Percentiles rank a stretch among this genome's conserved stretches.
Conservation (phyloP, 37 sponge, comb jelly and placozoan genomes). For the Halichondria panicea region DNA sequence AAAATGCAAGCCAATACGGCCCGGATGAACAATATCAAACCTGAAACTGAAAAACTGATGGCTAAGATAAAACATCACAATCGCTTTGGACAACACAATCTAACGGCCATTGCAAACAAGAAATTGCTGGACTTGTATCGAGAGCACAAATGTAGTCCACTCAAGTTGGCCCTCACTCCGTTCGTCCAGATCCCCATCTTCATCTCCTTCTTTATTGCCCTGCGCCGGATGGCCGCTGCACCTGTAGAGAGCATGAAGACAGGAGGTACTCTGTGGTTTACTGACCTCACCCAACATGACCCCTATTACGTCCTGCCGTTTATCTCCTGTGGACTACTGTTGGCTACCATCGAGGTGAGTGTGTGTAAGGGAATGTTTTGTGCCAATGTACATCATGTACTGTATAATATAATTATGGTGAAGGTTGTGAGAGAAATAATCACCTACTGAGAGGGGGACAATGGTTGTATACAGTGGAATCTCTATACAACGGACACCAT, state of each 20-base stretch:
- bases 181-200: constrained; percentile 73
- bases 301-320: constrained; percentile 82
- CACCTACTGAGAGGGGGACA: not conserved
- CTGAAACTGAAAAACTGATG: constrained; percentile 61
- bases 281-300: constrained; percentile 81
- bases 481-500: too few species aligned
- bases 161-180: constrained; percentile 66
- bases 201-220: constrained; percentile 76
- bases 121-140: constrained; percentile 44
- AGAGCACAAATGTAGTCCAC: constrained; percentile 68
- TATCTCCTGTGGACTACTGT: constrained; percentile 39
- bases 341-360: constrained; percentile 76
- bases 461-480: not conserved
- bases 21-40: constrained; percentile 68
- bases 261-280: constrained; percentile 90
- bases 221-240: constrained; percentile 75
- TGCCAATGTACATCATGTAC: not conserved
- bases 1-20: constrained; percentile 62
- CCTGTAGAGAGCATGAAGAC: constrained; percentile 85
- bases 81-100: constrained; percentile 9
- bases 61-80: constrained; percentile 42
- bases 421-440: not conserved
- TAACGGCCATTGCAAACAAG: constrained; percentile 27
- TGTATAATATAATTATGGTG: not conserved
- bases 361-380: not conserved